These are phyloP conservation scores for Larimichthys crocea DNA, from an alignment of 2,113 vertebrate genomes.

Conservation along the genomic window DNA sequence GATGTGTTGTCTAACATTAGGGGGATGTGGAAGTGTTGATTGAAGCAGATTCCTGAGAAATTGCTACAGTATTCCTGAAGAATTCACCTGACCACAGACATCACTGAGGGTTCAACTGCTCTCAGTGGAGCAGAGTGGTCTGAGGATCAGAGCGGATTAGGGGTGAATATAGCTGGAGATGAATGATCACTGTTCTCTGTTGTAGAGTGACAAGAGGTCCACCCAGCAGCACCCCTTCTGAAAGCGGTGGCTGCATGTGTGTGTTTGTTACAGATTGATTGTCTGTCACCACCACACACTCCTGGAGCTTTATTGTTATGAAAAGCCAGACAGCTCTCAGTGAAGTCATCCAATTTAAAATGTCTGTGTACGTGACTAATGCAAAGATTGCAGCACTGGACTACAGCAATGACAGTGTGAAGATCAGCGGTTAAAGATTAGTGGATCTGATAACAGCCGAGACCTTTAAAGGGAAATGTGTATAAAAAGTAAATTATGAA, in stretches of 20 bases:
- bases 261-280: background rate
- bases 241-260: background rate
- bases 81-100: background rate
- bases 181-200: conserved; percentile 18
- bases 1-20: background rate
- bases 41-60: conserved; percentile 24
- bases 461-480: background rate
- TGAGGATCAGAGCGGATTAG: conserved; percentile 36
- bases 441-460: background rate
- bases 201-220: conserved; percentile 1
- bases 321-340: background rate
- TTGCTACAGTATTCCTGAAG: conserved; percentile 1
- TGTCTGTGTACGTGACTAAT: conserved; percentile 16
- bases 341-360: background rate
- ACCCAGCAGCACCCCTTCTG: background rate
- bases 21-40: conserved; percentile 7
- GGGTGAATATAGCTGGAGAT: conserved; percentile 2
- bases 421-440: background rate
- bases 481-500: background rate
- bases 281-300: conserved; percentile 38
- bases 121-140: background rate
- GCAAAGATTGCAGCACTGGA: background rate
- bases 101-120: background rate
- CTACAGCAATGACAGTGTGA: background rate
- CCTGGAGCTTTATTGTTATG: background rate